These are phyloP conservation scores for Smutsia temminckii DNA, from an alignment of 2,797 vertebrate genomes.

Conservation along the genomic window DNA sequence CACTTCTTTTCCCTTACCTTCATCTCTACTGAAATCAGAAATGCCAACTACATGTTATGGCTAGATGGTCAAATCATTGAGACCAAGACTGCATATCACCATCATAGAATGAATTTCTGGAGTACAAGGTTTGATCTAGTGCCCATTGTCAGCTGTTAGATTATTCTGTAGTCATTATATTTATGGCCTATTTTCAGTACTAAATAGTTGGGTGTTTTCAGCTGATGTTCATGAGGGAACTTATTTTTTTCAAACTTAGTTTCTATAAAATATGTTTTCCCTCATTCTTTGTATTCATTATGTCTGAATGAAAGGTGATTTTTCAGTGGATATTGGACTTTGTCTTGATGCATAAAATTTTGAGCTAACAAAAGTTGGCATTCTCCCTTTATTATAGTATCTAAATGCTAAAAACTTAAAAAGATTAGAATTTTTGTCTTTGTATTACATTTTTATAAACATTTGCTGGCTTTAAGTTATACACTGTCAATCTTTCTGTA, in stretches of 20 bases:
- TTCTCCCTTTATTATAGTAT: neutral
- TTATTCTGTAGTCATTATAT: neutral
- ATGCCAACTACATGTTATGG: neutral
- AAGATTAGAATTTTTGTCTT: neutral
- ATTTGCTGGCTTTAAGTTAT: neutral
- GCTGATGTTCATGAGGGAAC: neutral
- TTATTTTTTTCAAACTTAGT: neutral
- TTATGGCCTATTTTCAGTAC: neutral
- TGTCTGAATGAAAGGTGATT: neutral
- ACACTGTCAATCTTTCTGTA: neutral
- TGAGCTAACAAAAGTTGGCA: neutral
- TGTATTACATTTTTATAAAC: neutral
- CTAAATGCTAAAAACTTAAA: neutral
- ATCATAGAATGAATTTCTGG: neutral
- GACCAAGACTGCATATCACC: neutral
- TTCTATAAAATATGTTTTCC: conserved; percentile 18
- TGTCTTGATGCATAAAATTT: conserved; percentile 34
- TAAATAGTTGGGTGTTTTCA: neutral
- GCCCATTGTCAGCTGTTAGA: neutral
- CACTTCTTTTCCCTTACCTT: neutral
- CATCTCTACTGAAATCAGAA: neutral
- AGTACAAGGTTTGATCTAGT: neutral
- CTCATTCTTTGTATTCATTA: neutral
- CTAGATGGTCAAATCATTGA: neutral
- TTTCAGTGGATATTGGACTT: neutral